Conservation (phyloP, 1,140 invertebrate species). For the Drosophila lacteicornis region DNA sequence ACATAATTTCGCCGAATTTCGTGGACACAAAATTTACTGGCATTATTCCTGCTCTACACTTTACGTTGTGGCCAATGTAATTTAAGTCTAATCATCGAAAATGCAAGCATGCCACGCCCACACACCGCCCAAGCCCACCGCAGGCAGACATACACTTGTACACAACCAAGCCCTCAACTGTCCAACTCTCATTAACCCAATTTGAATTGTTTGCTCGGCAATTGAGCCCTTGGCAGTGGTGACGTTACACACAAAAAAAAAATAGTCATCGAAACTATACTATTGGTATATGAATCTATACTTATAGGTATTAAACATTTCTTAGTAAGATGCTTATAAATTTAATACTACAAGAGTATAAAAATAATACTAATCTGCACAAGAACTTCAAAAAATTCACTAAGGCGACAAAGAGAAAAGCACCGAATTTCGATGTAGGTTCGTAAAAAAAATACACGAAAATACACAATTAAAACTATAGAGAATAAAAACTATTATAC, state of each 20-base stretch:
- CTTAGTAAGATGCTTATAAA: too few species aligned
- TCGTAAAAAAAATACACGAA: too few species aligned
- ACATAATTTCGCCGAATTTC: not conserved
- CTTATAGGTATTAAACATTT: too few species aligned
- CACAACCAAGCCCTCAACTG: conserved; percentile 34
- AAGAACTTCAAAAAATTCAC: too few species aligned
- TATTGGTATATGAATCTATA: too few species aligned
- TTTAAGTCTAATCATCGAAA: conserved; percentile 43
- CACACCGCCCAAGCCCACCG: not conserved
- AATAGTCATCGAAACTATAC: too few species aligned
- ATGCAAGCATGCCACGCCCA: conserved; percentile 37
- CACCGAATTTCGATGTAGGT: too few species aligned
- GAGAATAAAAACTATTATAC: too few species aligned
- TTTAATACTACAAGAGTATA: too few species aligned
- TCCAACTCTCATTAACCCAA: conserved; percentile 65
- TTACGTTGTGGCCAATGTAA: conserved; percentile 36
- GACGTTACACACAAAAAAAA: conserved; percentile 6
- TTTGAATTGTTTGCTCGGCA: conserved; percentile 47
- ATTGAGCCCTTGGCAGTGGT: conserved; percentile 33
- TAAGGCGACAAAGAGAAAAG: too few species aligned
- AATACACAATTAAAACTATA: too few species aligned
- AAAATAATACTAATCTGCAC: too few species aligned
- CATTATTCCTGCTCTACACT: not conserved
- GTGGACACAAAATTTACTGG: not conserved
- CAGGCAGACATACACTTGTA: not conserved